These are phyloP conservation scores for Chionodraco myersi DNA, from an alignment of 2,113 vertebrate genomes.

Conservation along the genomic window DNA sequence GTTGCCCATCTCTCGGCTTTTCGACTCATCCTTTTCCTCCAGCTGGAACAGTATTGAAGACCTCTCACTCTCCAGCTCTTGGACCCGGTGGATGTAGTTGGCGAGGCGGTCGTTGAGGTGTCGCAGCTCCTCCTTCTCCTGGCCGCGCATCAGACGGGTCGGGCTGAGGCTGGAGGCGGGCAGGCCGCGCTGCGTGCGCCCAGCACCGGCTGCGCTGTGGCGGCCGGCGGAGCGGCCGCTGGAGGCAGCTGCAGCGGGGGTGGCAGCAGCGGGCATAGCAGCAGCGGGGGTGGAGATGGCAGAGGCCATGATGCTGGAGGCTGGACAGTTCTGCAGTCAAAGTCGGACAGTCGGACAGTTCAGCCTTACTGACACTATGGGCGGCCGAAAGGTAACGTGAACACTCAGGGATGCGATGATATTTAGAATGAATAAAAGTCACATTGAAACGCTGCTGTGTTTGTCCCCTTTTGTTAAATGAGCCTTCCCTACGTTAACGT, in stretches of 20 bases:
- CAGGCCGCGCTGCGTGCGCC: not conserved
- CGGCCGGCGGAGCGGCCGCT: slow-evolving; percentile 35
- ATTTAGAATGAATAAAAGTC: not conserved
- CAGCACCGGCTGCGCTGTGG: slow-evolving; percentile 10
- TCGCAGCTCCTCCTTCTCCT: slow-evolving; percentile 88
- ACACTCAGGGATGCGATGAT: not conserved
- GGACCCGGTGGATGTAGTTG: slow-evolving; percentile 87
- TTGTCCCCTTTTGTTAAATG: not conserved
- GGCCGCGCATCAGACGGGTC: slow-evolving; percentile 75
- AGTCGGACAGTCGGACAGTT: not conserved
- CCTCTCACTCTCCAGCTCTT: slow-evolving; percentile 83
- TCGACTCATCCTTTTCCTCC: slow-evolving; percentile 75
- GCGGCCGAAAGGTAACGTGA: not conserved
- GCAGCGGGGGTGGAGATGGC: slow-evolving; percentile 71
- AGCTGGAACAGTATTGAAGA: slow-evolving; percentile 77
- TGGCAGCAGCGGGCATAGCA: slow-evolving; percentile 28
- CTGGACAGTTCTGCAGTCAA: not conserved
- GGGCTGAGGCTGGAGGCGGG: slow-evolving; percentile 74
- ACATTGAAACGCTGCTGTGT: fast-evolving
- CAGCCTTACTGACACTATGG: not conserved
- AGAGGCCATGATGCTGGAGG: slow-evolving; percentile 48
- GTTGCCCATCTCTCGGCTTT: slow-evolving; percentile 71
- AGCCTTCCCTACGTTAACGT: fast-evolving
- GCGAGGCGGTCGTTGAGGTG: slow-evolving; percentile 90
- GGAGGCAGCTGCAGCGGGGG: slow-evolving; percentile 39